Evolutionary conservation across 2,113 vertebrate species (phyloP).

Genomic region (Xyrauchen texanus): DNA sequence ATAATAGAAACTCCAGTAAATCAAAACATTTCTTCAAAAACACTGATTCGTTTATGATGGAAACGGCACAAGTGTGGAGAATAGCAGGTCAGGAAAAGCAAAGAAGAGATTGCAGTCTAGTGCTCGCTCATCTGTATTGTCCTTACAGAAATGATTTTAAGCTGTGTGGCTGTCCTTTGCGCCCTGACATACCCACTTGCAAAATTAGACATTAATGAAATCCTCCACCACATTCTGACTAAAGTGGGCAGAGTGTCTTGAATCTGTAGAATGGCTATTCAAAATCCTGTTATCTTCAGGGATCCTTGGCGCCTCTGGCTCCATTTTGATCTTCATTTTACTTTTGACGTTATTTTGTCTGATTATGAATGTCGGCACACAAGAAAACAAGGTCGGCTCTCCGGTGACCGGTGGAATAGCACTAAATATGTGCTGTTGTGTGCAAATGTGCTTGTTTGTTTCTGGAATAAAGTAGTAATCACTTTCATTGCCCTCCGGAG

Average conservation of each 20-base stretch:
- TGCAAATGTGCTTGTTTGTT: not conserved
- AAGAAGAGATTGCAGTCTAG: not conserved
- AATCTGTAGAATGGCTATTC: slow-evolving; percentile 59
- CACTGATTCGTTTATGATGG: no score
- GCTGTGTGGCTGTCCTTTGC: not conserved
- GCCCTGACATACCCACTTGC: slow-evolving; percentile 10
- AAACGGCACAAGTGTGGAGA: not conserved
- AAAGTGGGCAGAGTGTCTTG: slow-evolving; percentile 34
- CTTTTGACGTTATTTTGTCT: slow-evolving; percentile 48
- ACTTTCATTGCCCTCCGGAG: slow-evolving; percentile 41
- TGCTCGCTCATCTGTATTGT: slow-evolving; percentile 22
- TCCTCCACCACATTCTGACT: slow-evolving; percentile 40
- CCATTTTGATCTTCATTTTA: slow-evolving; percentile 50
- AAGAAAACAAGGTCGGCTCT: slow-evolving; percentile 43
- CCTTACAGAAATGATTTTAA: slow-evolving; percentile 6
- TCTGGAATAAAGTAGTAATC: slow-evolving; percentile 22
- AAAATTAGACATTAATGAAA: slow-evolving; percentile 56
- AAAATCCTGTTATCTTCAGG: slow-evolving; percentile 54
- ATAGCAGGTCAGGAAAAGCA: not conserved
- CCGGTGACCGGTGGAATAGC: not conserved
- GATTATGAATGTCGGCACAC: slow-evolving; percentile 37
- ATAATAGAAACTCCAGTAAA: no score
- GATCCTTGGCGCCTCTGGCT: slow-evolving; percentile 25
- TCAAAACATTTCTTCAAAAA: no score
- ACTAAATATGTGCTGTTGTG: not conserved